Base-by-base conservation (phyloP, 2,888 invertebrate species). In the Lobophora halterata region DNA sequence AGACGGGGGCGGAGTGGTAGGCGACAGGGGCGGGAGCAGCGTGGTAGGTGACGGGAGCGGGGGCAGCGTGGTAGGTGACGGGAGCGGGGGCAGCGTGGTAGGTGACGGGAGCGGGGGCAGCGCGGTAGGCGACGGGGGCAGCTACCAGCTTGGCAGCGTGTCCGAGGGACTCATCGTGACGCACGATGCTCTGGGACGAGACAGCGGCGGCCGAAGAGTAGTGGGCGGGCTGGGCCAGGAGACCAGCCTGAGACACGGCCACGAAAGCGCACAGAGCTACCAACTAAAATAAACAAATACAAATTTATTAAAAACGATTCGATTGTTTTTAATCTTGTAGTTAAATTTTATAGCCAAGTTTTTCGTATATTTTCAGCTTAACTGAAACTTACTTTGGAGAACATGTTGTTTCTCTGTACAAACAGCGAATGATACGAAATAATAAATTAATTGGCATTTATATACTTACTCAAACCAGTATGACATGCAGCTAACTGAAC, bases 181-280 rank as follows among this genome's bases (percentile, higher is more conserved):
- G 72, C 14, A 79, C 63, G 50, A 79, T 74, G 64, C 63, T 77
- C 51, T 77, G 78, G 9, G 77, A 77, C 24, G 79, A 80, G 24
- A 79, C 73, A 3, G 75, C 76, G 2, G 55, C 65, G 10, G 72
- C 71, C 3, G 68, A 52, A 2, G 72, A 68, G 58, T 72, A 72
- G 58, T 78, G 79, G 20, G 81, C 81, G 14, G 89, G 64, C 26
- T 58, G 60, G 2, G 70, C 49, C 44, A 71, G 47, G 17, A 71
- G 62, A 33, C 70, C 70, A 4, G 70, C 71, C 39, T 62, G 64
- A 20, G 61, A 46, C 20, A 62, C 65, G 1, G 67, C 65, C 45
- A 52, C 56, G n/a, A 60, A 10, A 25, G 56, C 49, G 40, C 50
- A 56, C 3, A 58, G 38, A 33, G 63, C 55, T 47, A 79, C 47